Percentiles rank a stretch among this genome's conserved stretches.
phyloP scores from a whole-genome alignment of 1,140 invertebrate species.

The Sitodiplosis mosellana region DNA sequence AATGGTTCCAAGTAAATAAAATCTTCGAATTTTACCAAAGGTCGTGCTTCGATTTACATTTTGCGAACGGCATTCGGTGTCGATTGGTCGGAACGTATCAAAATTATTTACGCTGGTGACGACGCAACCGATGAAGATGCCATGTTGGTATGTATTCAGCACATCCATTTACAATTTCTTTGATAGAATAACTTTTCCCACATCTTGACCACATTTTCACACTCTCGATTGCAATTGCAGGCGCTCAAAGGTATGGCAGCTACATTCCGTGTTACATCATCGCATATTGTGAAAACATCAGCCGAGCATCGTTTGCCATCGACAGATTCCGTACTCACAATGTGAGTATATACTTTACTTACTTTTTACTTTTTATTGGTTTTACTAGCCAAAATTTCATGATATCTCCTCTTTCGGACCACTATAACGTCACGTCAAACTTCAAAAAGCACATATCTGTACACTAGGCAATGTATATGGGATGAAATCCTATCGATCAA shows the following conservation, averaged over 20 bases:
- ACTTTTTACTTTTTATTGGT: no score
- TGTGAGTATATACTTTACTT: no score
- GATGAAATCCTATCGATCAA: no score
- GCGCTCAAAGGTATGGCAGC: conserved; percentile 77
- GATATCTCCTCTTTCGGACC: no score
- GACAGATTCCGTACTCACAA: conserved; percentile 70
- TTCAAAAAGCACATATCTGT: no score
- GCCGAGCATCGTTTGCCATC: conserved; percentile 69
- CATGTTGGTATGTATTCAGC: conserved; percentile 48
- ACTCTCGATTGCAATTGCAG: conserved; percentile 33
- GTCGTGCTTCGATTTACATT: conserved; percentile 75
- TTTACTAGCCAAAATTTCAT: no score
- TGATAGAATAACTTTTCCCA: not conserved
- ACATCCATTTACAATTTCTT: no score
- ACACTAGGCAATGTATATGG: no score
- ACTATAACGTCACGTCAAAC: no score
- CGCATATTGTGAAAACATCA: conserved; percentile 65
- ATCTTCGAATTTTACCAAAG: conserved; percentile 13
- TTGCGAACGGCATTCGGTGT: conserved; percentile 72
- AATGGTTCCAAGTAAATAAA: not conserved
- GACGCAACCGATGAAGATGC: conserved; percentile 82
- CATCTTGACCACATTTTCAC: not conserved
- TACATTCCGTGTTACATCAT: conserved; percentile 71
- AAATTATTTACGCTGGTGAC: conserved; percentile 80
- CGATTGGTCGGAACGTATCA: conserved; percentile 77